A percentile compares a stretch with the other conserved stretches of the same genome.
Conservation (phyloP, 2,797 vertebrate genomes). For the Cuculus canorus region DNA sequence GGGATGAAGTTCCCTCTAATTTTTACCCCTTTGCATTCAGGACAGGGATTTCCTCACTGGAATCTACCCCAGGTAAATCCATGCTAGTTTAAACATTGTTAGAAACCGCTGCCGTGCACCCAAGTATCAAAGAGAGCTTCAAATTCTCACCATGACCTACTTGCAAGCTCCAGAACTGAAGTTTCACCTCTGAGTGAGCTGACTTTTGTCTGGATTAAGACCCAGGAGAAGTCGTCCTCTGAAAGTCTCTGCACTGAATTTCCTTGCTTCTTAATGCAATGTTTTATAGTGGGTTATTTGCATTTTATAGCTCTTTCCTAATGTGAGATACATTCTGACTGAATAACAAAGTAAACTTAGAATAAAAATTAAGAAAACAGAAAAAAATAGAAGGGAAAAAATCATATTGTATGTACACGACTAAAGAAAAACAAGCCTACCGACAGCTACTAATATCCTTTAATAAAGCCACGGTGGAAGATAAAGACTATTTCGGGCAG, state of each 20-base stretch:
- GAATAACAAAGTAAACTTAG: not conserved
- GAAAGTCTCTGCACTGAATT: not conserved
- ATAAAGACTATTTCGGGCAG: not conserved
- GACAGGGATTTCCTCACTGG: not conserved
- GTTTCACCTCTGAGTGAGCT: not conserved
- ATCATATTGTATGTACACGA: not conserved
- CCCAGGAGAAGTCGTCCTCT: not conserved
- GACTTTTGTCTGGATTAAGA: not conserved
- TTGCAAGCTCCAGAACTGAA: not conserved
- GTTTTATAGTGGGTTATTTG: not conserved
- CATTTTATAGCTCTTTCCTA: not conserved
- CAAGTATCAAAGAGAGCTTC: not conserved
- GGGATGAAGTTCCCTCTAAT: not conserved
- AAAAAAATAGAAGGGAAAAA: not conserved
- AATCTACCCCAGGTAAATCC: not conserved
- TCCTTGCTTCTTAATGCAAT: not conserved
- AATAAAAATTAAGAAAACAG: not conserved
- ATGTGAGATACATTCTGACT: not conserved
- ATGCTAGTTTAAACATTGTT: not conserved
- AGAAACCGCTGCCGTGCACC: not conserved
- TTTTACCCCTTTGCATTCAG: constrained; percentile 24
- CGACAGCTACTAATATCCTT: rapidly evolving
- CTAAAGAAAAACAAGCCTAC: not conserved
- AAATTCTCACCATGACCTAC: not conserved
- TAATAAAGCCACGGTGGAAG: not conserved